Conservation (phyloP, 64 coral and sea anemone species). For the Stichodactyla helianthus region DNA sequence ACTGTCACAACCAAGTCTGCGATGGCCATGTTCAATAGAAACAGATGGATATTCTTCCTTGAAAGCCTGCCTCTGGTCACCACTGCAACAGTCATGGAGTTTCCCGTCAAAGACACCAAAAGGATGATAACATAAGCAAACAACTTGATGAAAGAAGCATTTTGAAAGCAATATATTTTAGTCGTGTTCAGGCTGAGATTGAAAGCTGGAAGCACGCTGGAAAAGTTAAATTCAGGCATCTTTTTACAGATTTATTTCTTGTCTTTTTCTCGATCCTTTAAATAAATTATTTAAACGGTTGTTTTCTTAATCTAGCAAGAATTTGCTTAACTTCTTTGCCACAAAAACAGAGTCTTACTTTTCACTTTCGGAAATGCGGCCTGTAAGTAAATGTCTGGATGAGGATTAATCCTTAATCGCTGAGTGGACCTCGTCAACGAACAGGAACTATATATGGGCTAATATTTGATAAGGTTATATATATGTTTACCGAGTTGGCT, state of each 20-base stretch:
- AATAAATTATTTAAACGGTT: not conserved
- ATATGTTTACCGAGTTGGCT: too few species aligned
- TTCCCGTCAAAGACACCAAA: not conserved
- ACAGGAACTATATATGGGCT: too few species aligned
- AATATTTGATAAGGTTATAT: too few species aligned
- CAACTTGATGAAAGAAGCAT: not conserved
- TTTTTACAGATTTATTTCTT: not conserved
- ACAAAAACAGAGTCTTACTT: too few species aligned
- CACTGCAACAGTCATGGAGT: conserved; percentile 2
- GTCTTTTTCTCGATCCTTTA: too few species aligned
- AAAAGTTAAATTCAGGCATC: not conserved
- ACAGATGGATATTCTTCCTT: not conserved
- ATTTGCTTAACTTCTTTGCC: not conserved
- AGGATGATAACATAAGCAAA: not conserved
- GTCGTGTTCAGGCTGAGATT: not conserved
- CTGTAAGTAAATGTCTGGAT: too few species aligned
- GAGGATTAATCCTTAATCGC: too few species aligned
- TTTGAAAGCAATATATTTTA: not conserved
- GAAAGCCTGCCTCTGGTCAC: not conserved
- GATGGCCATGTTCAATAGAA: conserved; percentile 20
- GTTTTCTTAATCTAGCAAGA: not conserved
- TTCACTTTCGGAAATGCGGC: too few species aligned
- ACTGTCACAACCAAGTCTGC: conserved; percentile 15
- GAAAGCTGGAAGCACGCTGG: not conserved
- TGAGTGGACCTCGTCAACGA: too few species aligned